Evolutionary conservation across 2,888 invertebrate species (phyloP).

Genomic region (Auanema freiburgensis): DNA sequence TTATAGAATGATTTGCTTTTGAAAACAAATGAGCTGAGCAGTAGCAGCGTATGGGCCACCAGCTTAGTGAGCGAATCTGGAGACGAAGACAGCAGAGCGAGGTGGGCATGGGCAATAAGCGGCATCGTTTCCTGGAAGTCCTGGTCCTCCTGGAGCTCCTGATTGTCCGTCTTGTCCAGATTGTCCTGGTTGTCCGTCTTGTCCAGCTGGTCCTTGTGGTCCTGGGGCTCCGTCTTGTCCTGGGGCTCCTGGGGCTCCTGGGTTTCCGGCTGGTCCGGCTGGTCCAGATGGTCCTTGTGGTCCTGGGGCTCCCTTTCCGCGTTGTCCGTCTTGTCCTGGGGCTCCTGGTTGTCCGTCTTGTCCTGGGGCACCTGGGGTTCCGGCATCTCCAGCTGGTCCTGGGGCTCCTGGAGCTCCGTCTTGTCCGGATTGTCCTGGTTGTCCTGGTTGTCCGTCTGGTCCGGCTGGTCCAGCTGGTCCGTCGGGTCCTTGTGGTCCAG

Average conservation of each 20-base stretch:
- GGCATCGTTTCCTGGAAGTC: slow-evolving; percentile 47
- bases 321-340: slow-evolving; percentile 30
- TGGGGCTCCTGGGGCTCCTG: slow-evolving; percentile 37
- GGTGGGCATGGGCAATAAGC: slow-evolving; percentile 50
- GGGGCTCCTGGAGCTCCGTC: slow-evolving; percentile 45
- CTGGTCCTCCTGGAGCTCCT: slow-evolving; percentile 39
- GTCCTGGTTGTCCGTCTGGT: slow-evolving; percentile 53
- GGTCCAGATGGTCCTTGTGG: slow-evolving; percentile 24
- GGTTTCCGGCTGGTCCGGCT: slow-evolving; percentile 33
- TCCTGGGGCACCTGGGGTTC: slow-evolving; percentile 50
- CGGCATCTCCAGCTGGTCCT: slow-evolving; percentile 50
- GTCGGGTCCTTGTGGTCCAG: slow-evolving; percentile 53
- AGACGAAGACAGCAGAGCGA: slow-evolving; percentile 10
- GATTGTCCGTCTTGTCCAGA: slow-evolving; percentile 39
- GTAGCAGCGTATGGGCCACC: too few relatives aligned
- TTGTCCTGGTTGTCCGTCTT: slow-evolving; percentile 34
- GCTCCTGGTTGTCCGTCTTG: slow-evolving; percentile 36
- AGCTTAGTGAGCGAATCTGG: too few relatives aligned
- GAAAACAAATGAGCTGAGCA: too few relatives aligned
- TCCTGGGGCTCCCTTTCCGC: slow-evolving; percentile 41
- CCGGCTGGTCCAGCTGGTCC: slow-evolving; percentile 51
- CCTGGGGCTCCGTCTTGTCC: slow-evolving; percentile 38
- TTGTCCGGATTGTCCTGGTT: slow-evolving; percentile 46
- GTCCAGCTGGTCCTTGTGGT: slow-evolving; percentile 45
- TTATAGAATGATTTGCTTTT: too few relatives aligned